These are phyloP conservation scores for Orussus abietinus DNA, from an alignment of 1,140 invertebrate genomes.

Conservation along the genomic window DNA sequence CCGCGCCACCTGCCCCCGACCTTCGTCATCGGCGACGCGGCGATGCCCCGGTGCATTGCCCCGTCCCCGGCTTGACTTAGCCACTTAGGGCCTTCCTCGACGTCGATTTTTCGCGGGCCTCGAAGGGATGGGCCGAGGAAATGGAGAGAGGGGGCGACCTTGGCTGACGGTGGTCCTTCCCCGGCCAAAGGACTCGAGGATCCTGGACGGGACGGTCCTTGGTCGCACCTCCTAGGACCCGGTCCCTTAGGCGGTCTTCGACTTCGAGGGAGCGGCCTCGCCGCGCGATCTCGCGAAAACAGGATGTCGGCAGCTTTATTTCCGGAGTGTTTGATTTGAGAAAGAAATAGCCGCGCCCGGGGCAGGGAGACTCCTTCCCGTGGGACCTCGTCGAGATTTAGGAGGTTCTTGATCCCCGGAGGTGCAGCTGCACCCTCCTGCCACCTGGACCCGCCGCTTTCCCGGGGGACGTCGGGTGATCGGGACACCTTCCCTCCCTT, in stretches of 20 bases:
- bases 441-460: no score
- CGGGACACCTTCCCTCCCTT: no score
- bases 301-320: conserved; percentile 45
- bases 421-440: neutral
- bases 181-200: no score
- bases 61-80: conserved; percentile 43
- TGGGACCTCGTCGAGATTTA: no score
- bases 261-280: conserved; percentile 6
- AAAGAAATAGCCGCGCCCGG: conserved; percentile 44
- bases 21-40: conserved; percentile 28
- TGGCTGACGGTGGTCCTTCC: no score
- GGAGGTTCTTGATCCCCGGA: conserved; percentile 46
- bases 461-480: no score
- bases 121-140: conserved; percentile 23
- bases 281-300: conserved; percentile 19
- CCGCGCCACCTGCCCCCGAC: neutral
- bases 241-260: conserved; percentile 6
- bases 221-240: conserved; percentile 11
- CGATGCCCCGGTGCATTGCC: conserved; percentile 47
- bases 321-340: conserved; percentile 52
- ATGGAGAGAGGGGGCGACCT: conserved; percentile 17
- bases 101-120: conserved; percentile 11
- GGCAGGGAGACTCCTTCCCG: conserved; percentile 18
- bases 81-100: conserved; percentile 28
- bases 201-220: conserved; percentile 7